Evolutionary conservation across 2,797 vertebrate genomes (phyloP).

Genomic region (Malacoraja senta): DNA sequence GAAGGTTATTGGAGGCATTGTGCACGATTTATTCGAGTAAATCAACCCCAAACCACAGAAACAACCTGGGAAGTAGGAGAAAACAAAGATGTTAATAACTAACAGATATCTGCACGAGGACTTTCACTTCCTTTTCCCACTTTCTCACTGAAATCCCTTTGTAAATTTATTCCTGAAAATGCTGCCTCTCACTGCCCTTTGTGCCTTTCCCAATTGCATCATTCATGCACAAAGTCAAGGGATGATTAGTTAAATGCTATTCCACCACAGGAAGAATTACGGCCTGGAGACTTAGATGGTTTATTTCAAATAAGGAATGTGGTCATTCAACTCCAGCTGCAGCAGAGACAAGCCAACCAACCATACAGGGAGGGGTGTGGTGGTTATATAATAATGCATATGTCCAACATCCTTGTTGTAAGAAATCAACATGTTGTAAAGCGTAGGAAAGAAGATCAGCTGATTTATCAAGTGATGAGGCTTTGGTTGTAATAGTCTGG

Average conservation of each 20-base stretch:
- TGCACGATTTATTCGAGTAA: constrained; percentile 73
- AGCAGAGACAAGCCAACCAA: neutral
- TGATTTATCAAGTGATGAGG: neutral
- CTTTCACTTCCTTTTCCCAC: neutral
- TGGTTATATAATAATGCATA: neutral
- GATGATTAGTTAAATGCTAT: neutral
- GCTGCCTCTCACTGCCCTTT: neutral
- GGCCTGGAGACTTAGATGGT: too few species aligned
- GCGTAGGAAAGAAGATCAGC: neutral
- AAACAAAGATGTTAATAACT: neutral
- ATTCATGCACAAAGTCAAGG: neutral
- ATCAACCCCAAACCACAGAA: constrained; percentile 79
- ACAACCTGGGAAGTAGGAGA: constrained; percentile 62
- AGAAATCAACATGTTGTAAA: neutral
- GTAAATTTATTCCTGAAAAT: neutral
- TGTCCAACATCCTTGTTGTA: neutral
- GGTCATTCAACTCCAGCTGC: neutral
- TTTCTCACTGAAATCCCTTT: neutral
- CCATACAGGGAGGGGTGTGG: neutral
- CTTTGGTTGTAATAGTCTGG: neutral
- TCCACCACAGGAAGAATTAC: neutral
- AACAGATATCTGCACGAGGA: neutral
- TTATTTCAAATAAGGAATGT: too few species aligned
- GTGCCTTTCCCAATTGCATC: neutral
- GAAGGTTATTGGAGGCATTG: constrained; percentile 86